Base-by-base conservation (phyloP, 2,888 invertebrate genomes). In the Conops quadrifasciatus region DNA sequence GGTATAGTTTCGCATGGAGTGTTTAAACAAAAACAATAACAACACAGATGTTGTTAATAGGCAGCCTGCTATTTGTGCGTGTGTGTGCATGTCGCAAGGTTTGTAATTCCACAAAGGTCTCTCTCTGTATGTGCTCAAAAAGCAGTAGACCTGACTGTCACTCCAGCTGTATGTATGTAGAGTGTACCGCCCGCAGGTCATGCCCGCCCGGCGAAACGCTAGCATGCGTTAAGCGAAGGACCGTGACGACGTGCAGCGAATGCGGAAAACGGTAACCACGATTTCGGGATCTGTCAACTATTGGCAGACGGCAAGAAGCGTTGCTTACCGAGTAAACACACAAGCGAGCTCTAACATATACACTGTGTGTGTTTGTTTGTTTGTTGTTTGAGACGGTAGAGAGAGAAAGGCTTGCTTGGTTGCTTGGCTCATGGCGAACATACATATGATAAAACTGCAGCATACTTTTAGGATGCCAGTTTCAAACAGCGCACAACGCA, bases 181-280 rank as follows among this genome's bases (percentile, higher is more conserved):
- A n/a, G n/a, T n/a, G n/a, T n/a, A n/a, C 49, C 7, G 28, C 19
- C 47, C 63, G 24, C 7, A 36, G 63, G n/a, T 24, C 16, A 49
- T 51, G 60, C 51, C 62, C 49, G 62, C 51, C 68, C 51, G 68
- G 60, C 36, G 47, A n/a, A 36, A 62, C 30, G 56, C 66, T 51
- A 62, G 49, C 2, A 43, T 69, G 9, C 5, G 72, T 71, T 76
- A 74, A 73, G 73, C 58, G 28, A 45, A 49, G 26, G 58, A 58
- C 58, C 36, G 36, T 36, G 36, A 36, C 43, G 58, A 76, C 76
- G 76, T 76, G 76, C 72, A 73, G 13, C 68, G 75, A 71, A 75
- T 76, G 68, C 30, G 45, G 36, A 73, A 71, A 5, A 59, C 21
- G 45, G 67, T 47, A 49, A 60, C 68, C 49, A 30, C 60, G 68